Evolutionary conservation across 23 tunicate genomes (phyloP), one percentile per base, ranked within the genome.

Genomic region (Ciona savignyi): DNA sequence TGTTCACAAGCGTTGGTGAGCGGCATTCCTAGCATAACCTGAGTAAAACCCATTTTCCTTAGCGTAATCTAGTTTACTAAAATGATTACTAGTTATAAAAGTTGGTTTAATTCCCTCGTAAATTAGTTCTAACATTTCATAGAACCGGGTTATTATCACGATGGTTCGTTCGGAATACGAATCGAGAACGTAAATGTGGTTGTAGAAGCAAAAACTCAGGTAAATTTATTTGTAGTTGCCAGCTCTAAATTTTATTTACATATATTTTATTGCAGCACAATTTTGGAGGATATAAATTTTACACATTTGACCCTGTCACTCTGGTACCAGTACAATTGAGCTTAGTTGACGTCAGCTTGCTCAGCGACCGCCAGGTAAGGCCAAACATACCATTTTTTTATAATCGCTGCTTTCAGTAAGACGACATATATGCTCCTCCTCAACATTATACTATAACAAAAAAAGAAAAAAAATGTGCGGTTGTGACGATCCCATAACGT

Each of bases 81-180:
- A n/a, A n/a, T n/a, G n/a, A n/a, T n/a, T n/a, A n/a, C n/a, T n/a
- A n/a, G n/a, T n/a, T n/a, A n/a, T n/a, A n/a, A n/a, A n/a, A n/a
- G n/a, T n/a, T n/a, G n/a, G n/a, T n/a, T n/a, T n/a, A n/a, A n/a
- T n/a, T n/a, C n/a, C n/a, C n/a, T n/a, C n/a, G n/a, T n/a, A n/a
- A n/a, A n/a, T n/a, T n/a, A n/a, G n/a, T n/a, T n/a, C n/a, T n/a
- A n/a, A n/a, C n/a, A 66, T n/a, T 33, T 31, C 0, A n/a, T 67
- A 91, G 99, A 95, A 68, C 99, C 99, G 2, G 99, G 99, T 2
- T 95, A 76, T 62, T 95, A 95, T 49, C 89, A 95, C 63, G 85
- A 78, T 3, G 96, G 92, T 1, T 35, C 78, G 30, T 95, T 95
- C 62, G 99, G 99, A 35, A 75, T 95, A 24, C 78, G 99, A 3